Evolutionary conservation across 2,797 vertebrate genomes (phyloP).

Genomic region (Diceros bicornis): DNA sequence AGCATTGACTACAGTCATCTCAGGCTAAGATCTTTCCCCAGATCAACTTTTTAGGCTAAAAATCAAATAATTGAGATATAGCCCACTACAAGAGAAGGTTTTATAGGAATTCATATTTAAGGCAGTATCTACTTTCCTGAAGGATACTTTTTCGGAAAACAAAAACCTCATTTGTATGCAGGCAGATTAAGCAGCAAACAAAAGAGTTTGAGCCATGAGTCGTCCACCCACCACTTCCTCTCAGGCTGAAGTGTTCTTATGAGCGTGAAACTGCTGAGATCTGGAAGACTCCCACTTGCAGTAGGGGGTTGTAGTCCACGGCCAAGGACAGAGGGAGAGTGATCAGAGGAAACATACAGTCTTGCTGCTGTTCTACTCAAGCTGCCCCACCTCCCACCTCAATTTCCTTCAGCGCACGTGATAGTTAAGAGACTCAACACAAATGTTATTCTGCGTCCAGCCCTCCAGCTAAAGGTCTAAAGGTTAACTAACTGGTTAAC

Average conservation of each 20-base stretch:
- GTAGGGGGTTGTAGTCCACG: too few relatives aligned
- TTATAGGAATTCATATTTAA: background rate
- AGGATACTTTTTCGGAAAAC: background rate
- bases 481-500: background rate
- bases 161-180: background rate
- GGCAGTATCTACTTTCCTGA: background rate
- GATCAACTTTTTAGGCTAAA: background rate
- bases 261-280: background rate
- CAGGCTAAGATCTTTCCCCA: background rate
- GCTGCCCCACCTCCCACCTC: background rate
- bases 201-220: background rate
- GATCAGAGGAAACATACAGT: background rate
- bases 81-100: background rate
- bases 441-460: background rate
- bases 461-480: background rate
- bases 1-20: background rate
- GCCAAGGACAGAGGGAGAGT: background rate
- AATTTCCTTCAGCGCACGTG: background rate
- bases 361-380: background rate
- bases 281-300: too few relatives aligned
- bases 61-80: conserved; percentile 8
- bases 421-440: background rate
- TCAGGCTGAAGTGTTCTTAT: background rate
- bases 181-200: background rate
- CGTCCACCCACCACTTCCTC: background rate